A percentile compares a stretch with the other conserved stretches of the same genome.
phyloP scores from a whole-genome alignment of 2,888 invertebrate species.

The Synergus japonicus region DNA sequence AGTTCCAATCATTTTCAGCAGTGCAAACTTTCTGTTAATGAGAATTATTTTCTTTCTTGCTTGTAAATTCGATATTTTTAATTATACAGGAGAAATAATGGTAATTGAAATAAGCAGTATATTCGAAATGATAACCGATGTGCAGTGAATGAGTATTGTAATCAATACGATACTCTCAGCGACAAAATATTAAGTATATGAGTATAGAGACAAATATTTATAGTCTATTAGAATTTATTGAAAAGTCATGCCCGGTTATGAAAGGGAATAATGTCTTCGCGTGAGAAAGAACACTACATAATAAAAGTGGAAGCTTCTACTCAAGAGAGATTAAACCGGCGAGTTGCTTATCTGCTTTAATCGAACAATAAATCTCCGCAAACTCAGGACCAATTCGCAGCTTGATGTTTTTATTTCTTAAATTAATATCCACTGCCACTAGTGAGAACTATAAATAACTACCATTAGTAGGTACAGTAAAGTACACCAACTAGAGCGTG shows the following conservation, averaged over 20 bases:
- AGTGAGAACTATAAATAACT: too few relatives aligned
- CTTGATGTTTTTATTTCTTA: background rate
- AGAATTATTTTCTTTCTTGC: background rate
- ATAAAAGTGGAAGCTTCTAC: slow-evolving; percentile 16
- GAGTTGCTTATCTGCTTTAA: slow-evolving; percentile 26
- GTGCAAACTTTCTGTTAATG: background rate
- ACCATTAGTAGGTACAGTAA: too few relatives aligned
- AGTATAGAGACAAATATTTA: too few relatives aligned
- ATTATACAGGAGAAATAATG: background rate
- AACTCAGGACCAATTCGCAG: background rate
- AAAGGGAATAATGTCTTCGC: background rate
- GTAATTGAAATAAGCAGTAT: background rate
- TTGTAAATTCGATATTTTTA: background rate
- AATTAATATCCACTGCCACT: background rate
- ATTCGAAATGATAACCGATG: background rate
- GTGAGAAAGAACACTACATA: slow-evolving; percentile 28
- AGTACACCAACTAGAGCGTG: too few relatives aligned
- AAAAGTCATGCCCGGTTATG: too few relatives aligned
- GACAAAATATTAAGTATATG: too few relatives aligned
- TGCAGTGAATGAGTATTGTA: background rate
- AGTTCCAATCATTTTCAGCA: background rate
- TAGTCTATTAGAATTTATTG: too few relatives aligned
- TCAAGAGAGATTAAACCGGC: slow-evolving; percentile 31
- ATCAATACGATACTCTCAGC: background rate
- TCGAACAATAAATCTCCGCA: slow-evolving; percentile 34